These are phyloP conservation scores for Embidobia sp. DNA, from an alignment of 2,888 invertebrate species.

Conservation along the genomic window DNA sequence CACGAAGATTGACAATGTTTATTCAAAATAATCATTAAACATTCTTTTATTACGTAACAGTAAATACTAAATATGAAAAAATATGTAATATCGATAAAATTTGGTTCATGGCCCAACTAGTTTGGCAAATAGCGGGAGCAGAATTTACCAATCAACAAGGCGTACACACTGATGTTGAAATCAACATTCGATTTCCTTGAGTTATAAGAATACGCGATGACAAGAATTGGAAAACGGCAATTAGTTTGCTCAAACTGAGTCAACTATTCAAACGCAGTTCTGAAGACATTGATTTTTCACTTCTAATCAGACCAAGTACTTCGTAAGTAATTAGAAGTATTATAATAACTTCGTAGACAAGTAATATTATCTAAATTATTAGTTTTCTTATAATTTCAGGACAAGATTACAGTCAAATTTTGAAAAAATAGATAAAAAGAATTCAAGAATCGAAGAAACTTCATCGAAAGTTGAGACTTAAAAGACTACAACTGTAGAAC, in stretches of 20 bases:
- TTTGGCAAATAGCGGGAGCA: constrained; percentile 97
- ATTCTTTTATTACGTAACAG: no score
- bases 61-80: background rate
- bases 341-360: no score
- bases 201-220: constrained; percentile 92
- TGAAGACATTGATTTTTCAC: constrained; percentile 74
- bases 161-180: constrained; percentile 95
- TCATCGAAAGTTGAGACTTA: no score
- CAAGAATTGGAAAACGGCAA: constrained; percentile 92
- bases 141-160: constrained; percentile 90
- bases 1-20: no score
- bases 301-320: constrained; percentile 66
- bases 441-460: no score
- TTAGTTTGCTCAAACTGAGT: constrained; percentile 88
- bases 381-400: no score
- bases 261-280: constrained; percentile 84
- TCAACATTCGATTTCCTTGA: constrained; percentile 96
- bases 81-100: background rate
- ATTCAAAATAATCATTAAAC: no score
- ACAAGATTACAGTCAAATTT: no score
- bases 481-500: no score
- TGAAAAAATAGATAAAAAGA: no score
- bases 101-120: constrained; percentile 86
- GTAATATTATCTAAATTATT: no score
- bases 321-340: constrained; percentile 13